phyloP scores from a whole-genome alignment of 2,888 invertebrate species.

The Xanthia togata region DNA sequence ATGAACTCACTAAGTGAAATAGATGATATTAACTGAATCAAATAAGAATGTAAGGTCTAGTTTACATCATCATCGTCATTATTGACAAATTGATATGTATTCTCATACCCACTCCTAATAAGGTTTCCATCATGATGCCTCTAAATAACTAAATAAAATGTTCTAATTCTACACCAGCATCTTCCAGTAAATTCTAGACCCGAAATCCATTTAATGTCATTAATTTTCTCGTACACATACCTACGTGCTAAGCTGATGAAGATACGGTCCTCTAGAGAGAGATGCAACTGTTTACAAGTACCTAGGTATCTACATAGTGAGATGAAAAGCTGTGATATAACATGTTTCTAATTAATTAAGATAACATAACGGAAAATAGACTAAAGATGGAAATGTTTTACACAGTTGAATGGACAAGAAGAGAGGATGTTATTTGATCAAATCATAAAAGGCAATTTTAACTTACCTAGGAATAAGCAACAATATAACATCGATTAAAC shows the following conservation, averaged over 20 bases:
- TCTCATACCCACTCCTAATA: not conserved
- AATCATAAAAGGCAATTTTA: not conserved
- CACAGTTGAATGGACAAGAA: not conserved
- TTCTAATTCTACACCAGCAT: not conserved
- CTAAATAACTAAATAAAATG: conserved; percentile 6
- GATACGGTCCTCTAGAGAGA: conserved; percentile 17
- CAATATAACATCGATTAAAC: not conserved
- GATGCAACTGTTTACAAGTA: conserved; percentile 24
- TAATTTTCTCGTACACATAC: conserved; percentile 41
- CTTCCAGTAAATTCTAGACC: conserved; percentile 37
- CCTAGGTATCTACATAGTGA: not conserved
- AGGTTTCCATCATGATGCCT: not conserved
- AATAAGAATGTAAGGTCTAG: not conserved
- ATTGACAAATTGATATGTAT: not conserved
- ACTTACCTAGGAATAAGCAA: not conserved
- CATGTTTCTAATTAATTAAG: conserved; percentile 14
- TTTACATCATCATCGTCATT: not conserved
- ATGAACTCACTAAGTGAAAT: not conserved
- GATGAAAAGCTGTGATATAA: not conserved
- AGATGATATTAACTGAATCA: not conserved
- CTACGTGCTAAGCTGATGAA: conserved; percentile 17
- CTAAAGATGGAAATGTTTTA: not conserved
- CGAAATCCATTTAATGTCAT: conserved; percentile 36
- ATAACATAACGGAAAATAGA: not conserved
- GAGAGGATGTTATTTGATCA: not conserved